Evolutionary conservation across 2,113 vertebrate species (phyloP).

Genomic region (Rhinopomastus cyanomelas): DNA sequence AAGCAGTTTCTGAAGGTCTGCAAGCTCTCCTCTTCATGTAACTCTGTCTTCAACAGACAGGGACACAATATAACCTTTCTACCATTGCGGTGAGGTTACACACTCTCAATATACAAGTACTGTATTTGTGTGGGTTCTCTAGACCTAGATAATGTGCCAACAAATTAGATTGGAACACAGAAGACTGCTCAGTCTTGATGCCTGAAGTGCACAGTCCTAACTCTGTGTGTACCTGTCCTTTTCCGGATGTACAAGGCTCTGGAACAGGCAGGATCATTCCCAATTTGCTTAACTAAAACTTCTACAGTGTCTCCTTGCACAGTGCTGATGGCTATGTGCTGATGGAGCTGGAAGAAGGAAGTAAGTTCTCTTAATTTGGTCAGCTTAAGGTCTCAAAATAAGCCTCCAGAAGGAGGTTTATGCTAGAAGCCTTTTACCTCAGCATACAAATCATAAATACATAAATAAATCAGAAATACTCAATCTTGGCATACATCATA

Average conservation of each 20-base stretch:
- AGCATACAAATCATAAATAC: not conserved
- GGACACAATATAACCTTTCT: rapidly evolving
- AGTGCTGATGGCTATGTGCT: conserved; percentile 84
- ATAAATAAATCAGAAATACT: too few relatives aligned
- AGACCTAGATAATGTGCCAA: not conserved
- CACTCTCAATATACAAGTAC: not conserved
- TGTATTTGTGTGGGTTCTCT: not conserved
- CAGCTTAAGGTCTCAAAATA: not conserved
- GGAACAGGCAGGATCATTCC: conserved; percentile 78
- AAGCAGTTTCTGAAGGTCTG: conserved; percentile 85
- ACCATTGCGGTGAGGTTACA: not conserved
- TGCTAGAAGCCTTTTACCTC: not conserved
- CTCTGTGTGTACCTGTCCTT: not conserved
- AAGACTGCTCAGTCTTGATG: not conserved
- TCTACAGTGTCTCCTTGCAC: conserved; percentile 80
- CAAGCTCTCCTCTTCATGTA: not conserved
- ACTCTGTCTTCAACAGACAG: not conserved
- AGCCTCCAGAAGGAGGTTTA: not conserved
- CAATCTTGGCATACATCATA: too few relatives aligned
- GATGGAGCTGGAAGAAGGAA: conserved; percentile 78
- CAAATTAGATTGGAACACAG: not conserved
- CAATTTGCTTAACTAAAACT: conserved; percentile 79
- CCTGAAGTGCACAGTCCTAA: not conserved
- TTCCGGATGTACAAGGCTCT: conserved; percentile 74
- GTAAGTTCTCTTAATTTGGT: not conserved